phyloP scores from a whole-genome alignment of 2,113 vertebrate species.

The Colinus virginianus region DNA sequence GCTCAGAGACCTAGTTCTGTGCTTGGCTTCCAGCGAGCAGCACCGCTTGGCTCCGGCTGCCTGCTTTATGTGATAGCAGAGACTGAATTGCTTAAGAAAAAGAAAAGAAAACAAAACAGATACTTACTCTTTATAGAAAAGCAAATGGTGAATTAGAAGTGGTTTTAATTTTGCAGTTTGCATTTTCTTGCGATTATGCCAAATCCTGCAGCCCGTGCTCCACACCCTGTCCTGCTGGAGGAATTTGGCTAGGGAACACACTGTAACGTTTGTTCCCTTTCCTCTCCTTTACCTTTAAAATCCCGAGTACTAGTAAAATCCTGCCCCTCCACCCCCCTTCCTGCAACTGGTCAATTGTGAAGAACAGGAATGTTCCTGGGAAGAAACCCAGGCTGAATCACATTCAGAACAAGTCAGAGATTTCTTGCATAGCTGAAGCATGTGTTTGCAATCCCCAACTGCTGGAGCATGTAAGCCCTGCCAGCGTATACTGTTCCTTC shows the following conservation, averaged over 20 bases:
- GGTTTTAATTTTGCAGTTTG: constrained; percentile 34
- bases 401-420: constrained; percentile 71
- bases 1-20: background rate
- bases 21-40: constrained; percentile 39
- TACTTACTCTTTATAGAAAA: constrained; percentile 10
- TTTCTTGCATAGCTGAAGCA: constrained; percentile 73
- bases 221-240: constrained; percentile 52
- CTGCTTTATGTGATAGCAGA: constrained; percentile 39
- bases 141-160: constrained; percentile 46
- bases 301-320: background rate
- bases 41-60: constrained; percentile 31
- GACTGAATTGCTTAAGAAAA: constrained; percentile 25
- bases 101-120: background rate
- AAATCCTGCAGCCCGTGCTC: constrained; percentile 12
- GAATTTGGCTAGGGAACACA: constrained; percentile 41
- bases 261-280: constrained; percentile 21
- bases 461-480: background rate
- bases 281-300: constrained; percentile 33
- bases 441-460: constrained; percentile 69
- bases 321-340: background rate
- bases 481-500: constrained; percentile 54
- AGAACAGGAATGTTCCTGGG: constrained; percentile 70
- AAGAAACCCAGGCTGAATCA: constrained; percentile 65
- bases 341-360: constrained; percentile 64
- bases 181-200: constrained; percentile 24